Percentiles rank a stretch among this genome's conserved stretches.
phyloP scores from a whole-genome alignment of 2,797 vertebrate genomes.

The Varecia variegata region DNA sequence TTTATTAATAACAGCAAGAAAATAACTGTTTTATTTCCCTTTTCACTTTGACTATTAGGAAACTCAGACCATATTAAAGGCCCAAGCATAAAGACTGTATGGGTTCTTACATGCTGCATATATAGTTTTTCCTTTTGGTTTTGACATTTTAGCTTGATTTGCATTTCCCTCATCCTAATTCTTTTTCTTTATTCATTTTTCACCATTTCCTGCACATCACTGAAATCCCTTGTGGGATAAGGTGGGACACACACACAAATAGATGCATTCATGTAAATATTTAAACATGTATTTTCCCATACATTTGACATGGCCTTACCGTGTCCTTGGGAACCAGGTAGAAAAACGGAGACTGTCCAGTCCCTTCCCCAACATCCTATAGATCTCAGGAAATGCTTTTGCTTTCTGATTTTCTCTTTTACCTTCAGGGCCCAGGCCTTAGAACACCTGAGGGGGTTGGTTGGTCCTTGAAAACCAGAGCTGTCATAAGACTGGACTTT shows the following conservation, averaged over 20 bases:
- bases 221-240: background rate
- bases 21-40: constrained; percentile 46
- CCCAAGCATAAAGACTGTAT: background rate
- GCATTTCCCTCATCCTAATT: constrained; percentile 34
- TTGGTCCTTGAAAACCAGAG: background rate
- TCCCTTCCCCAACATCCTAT: background rate
- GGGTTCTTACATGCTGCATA: background rate
- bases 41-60: constrained; percentile 39
- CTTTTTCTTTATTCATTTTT: constrained; percentile 40
- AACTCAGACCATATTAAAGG: constrained; percentile 37
- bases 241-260: background rate
- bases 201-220: background rate
- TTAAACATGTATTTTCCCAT: constrained; percentile 27
- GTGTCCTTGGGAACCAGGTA: background rate
- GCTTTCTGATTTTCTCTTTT: background rate
- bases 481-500: background rate
- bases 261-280: background rate
- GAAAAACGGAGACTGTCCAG: background rate
- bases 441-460: background rate
- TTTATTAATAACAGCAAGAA: constrained; percentile 14
- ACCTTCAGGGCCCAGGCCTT: background rate
- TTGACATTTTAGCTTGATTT: constrained; percentile 39
- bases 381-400: background rate
- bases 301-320: background rate
- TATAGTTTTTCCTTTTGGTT: background rate